Conservation (phyloP, 2,113 vertebrate species). For the Craseonycteris thonglongyai region DNA sequence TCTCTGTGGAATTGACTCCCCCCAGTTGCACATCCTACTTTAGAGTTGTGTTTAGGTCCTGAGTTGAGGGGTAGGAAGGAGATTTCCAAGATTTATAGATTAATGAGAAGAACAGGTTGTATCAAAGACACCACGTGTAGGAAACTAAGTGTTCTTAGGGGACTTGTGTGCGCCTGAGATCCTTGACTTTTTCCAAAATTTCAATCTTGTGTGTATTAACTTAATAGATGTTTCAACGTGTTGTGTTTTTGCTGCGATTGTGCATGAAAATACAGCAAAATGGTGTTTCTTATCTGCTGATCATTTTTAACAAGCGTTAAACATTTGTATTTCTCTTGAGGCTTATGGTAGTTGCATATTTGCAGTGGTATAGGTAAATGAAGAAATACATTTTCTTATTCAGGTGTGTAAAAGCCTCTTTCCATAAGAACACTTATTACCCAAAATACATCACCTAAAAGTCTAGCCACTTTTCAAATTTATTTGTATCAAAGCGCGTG, state of each 20-base stretch:
- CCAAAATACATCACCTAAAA: not conserved
- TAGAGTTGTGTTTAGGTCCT: accelerated
- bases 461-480: conserved; percentile 23
- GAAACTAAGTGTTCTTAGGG: not conserved
- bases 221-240: not conserved
- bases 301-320: not conserved
- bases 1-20: not conserved
- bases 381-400: not conserved
- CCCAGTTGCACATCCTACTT: not conserved
- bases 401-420: conserved; percentile 33
- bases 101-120: conserved; percentile 49
- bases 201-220: not conserved
- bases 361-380: not conserved
- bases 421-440: accelerated
- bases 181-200: conserved; percentile 21
- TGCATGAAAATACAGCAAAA: not conserved
- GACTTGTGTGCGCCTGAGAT: not conserved
- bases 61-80: not conserved
- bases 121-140: not conserved
- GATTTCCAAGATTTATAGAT: conserved; percentile 39
- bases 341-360: not conserved
- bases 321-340: not conserved
- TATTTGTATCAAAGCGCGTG: not conserved
- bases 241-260: not conserved
- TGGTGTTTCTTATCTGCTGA: not conserved